phyloP scores from a whole-genome alignment of 2,797 vertebrate species.

The Platyrinchus mystaceus region DNA sequence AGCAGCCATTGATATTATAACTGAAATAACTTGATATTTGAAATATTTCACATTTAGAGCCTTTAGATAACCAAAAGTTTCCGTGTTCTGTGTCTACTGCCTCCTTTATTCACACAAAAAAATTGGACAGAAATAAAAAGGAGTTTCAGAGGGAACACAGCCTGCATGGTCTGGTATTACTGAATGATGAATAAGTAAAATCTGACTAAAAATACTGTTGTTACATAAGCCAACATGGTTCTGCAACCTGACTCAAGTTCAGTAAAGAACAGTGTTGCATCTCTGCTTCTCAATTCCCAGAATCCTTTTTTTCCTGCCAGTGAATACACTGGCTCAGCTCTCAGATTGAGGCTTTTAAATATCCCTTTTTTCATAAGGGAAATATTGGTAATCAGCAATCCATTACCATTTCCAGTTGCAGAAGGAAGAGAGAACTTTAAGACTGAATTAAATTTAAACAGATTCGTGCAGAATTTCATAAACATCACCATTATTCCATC shows the following conservation, averaged over 20 bases:
- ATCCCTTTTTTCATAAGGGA: background rate
- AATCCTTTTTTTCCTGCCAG: background rate
- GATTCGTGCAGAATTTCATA: background rate
- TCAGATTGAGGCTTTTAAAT: background rate
- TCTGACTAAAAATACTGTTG: constrained; percentile 1
- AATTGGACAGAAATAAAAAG: background rate
- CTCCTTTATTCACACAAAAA: background rate
- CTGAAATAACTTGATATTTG: background rate
- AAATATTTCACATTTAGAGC: background rate
- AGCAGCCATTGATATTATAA: background rate
- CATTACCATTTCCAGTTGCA: background rate
- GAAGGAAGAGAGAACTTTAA: background rate
- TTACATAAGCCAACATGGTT: background rate
- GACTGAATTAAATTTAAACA: background rate
- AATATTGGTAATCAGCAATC: background rate
- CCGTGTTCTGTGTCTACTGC: background rate
- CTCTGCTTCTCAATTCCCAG: background rate
- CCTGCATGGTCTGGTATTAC: background rate
- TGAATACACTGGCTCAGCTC: background rate
- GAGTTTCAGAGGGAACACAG: background rate
- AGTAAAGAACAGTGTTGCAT: background rate
- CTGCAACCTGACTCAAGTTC: background rate
- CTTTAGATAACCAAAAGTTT: background rate
- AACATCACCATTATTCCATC: background rate
- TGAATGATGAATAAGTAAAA: constrained; percentile 8